These are phyloP conservation scores for Unio delphinus DNA, from an alignment of 2,888 invertebrate genomes.

Conservation along the genomic window DNA sequence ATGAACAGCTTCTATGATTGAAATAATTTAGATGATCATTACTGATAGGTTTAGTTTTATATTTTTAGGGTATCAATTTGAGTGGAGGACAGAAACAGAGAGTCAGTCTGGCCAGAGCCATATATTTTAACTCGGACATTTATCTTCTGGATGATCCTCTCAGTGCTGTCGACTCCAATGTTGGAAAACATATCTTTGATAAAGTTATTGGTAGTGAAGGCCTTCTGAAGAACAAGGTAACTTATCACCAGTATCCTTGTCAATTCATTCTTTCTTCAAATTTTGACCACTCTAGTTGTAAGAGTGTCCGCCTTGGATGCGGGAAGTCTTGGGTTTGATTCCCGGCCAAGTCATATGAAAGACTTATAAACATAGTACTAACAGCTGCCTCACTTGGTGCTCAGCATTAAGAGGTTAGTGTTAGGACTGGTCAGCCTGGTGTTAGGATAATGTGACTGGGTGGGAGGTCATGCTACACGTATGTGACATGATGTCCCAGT, in stretches of 20 bases:
- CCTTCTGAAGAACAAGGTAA: constrained; percentile 62
- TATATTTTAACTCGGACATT: constrained; percentile 67
- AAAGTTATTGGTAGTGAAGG: constrained; percentile 67
- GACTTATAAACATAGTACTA: too few species aligned
- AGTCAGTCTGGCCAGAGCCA: constrained; percentile 67
- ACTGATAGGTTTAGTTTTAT: not conserved
- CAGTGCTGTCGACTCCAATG: constrained; percentile 71
- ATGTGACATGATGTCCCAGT: too few species aligned
- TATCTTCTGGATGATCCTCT: constrained; percentile 71
- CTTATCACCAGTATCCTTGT: not conserved
- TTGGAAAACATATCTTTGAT: constrained; percentile 70
- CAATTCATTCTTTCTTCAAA: not conserved
- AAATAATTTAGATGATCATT: too few species aligned
- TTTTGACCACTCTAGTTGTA: not conserved
- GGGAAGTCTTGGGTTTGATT: too few species aligned
- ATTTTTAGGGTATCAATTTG: constrained; percentile 67
- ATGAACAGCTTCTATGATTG: too few species aligned
- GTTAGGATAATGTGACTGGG: too few species aligned
- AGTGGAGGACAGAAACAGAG: constrained; percentile 70
- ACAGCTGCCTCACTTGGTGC: too few species aligned
- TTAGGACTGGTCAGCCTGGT: too few species aligned
- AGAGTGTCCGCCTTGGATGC: too few species aligned
- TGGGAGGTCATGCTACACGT: too few species aligned
- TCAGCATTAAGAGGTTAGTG: too few species aligned
- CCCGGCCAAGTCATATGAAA: too few species aligned